Evolutionary conservation across 2,888 invertebrate species (phyloP).

Genomic region (Neuroscelio doddi): DNA sequence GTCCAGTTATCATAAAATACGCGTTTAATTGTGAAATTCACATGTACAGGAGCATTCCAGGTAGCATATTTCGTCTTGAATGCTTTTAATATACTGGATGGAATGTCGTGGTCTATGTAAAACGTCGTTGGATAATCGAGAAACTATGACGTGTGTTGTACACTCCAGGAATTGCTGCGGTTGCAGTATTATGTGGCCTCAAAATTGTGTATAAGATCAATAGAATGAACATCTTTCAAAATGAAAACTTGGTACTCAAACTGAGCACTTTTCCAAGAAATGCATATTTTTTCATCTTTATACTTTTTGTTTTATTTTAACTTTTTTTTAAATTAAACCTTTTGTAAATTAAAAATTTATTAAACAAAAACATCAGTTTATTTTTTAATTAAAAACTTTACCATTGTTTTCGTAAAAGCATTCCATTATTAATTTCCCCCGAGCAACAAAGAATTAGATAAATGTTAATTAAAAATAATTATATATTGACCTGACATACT

Average conservation of each 20-base stretch:
- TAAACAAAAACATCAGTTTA: too few species aligned
- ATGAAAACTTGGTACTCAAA: neutral
- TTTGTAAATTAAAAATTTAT: too few species aligned
- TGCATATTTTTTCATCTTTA: neutral
- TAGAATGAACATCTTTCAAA: constrained; percentile 10
- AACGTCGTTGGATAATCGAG: constrained; percentile 18
- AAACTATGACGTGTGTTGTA: constrained; percentile 34
- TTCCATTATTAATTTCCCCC: too few species aligned
- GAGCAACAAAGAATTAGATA: too few species aligned
- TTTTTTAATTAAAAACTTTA: too few species aligned
- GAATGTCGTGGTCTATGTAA: constrained; percentile 31
- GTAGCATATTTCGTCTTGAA: constrained; percentile 20
- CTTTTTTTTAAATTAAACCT: too few species aligned
- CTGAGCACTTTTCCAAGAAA: neutral
- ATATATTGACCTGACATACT: too few species aligned
- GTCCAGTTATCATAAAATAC: neutral
- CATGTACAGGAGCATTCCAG: neutral
- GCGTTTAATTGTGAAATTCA: neutral
- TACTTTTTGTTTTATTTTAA: too few species aligned
- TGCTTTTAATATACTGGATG: constrained; percentile 34
- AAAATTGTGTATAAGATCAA: constrained; percentile 23
- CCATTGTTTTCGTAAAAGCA: too few species aligned
- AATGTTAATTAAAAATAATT: too few species aligned
- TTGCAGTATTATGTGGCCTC: constrained; percentile 23
- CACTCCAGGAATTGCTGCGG: constrained; percentile 27